A percentile compares a stretch with the other conserved stretches of the same genome.
Evolutionary conservation across 1,140 invertebrate species (phyloP).

Genomic region (Microplitis demolitor): DNA sequence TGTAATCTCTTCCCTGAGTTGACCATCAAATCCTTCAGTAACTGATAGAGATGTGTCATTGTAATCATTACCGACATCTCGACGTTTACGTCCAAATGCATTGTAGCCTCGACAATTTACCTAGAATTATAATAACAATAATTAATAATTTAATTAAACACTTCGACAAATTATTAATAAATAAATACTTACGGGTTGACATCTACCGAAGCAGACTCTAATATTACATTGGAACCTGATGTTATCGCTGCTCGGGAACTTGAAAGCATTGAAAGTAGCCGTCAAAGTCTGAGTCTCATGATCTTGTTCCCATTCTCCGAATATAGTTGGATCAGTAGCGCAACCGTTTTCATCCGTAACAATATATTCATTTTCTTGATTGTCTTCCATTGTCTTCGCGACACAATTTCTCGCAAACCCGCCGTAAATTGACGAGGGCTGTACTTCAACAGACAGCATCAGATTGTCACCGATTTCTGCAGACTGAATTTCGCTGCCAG

Average conservation of each 20-base stretch:
- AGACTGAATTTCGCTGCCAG: constrained; percentile 85
- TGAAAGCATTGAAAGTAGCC: constrained; percentile 92
- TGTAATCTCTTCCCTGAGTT: constrained; percentile 89
- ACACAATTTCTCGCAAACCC: constrained; percentile 92
- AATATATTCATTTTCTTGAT: constrained; percentile 86
- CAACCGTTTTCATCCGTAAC: constrained; percentile 95
- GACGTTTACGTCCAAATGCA: constrained; percentile 80
- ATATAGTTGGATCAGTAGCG: constrained; percentile 89
- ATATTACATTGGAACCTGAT: constrained; percentile 96
- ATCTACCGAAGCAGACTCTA: constrained; percentile 91
- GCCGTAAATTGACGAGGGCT: constrained; percentile 92
- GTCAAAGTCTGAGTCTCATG: constrained; percentile 80
- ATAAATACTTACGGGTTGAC: constrained; percentile 80
- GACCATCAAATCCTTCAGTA: constrained; percentile 72
- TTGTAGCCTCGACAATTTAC: constrained; percentile 91
- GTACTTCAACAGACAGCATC: constrained; percentile 90
- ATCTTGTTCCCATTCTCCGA: constrained; percentile 91
- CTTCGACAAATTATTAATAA: not conserved
- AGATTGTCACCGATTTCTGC: constrained; percentile 93
- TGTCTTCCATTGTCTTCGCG: constrained; percentile 89
- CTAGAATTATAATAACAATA: constrained; percentile 52
- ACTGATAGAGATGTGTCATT: constrained; percentile 66
- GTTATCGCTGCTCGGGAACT: constrained; percentile 93
- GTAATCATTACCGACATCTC: constrained; percentile 67
- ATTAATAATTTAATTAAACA: not conserved